Evolutionary conservation across 2,113 vertebrate species (phyloP).

Genomic region (Chitala chitala): DNA sequence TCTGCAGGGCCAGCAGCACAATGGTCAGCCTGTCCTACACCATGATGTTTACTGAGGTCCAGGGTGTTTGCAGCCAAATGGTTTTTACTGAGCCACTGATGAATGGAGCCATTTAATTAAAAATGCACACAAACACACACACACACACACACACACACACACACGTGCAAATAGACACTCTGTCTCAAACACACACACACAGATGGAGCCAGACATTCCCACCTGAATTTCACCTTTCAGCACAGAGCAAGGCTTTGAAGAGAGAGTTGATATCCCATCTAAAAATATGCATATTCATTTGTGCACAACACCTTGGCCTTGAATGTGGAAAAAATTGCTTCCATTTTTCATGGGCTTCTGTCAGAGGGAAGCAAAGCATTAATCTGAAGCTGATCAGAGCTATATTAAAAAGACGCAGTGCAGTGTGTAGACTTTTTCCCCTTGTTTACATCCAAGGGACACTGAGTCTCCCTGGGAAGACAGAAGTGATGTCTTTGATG

Average conservation of each 20-base stretch:
- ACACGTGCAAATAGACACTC: background rate
- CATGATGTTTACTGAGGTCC: conserved; percentile 51
- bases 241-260: background rate
- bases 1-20: conserved; percentile 51
- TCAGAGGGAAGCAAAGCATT: no score
- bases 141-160: background rate
- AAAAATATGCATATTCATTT: no score
- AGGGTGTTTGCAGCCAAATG: conserved; percentile 3
- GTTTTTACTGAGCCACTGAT: conserved; percentile 23
- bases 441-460: no score
- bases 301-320: no score
- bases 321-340: no score
- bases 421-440: no score
- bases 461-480: no score
- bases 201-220: background rate
- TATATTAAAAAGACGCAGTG: no score
- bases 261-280: background rate
- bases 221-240: background rate
- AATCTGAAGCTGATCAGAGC: no score
- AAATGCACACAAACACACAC: conserved; percentile 23
- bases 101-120: conserved; percentile 57
- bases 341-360: no score
- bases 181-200: background rate
- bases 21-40: conserved; percentile 55
- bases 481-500: no score